Conservation (phyloP, 1,140 invertebrate genomes). For the Panonychus citri region DNA sequence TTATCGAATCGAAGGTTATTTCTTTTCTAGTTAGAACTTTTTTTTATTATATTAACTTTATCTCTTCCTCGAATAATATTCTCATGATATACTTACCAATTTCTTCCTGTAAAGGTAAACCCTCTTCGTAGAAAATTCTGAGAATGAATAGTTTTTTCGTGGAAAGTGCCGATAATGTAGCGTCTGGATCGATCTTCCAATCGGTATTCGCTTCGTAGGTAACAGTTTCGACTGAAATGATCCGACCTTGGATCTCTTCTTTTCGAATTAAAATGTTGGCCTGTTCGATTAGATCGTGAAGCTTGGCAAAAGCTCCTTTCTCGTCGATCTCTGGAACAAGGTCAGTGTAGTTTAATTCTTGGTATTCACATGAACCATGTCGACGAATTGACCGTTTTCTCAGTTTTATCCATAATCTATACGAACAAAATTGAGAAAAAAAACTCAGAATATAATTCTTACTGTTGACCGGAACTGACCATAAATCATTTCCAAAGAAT, state of each 20-base stretch:
- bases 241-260: slow-evolving; percentile 4
- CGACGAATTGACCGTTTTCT: not conserved
- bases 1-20: no score
- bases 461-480: no score
- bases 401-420: not conserved
- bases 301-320: not conserved
- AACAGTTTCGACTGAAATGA: slow-evolving; percentile 8
- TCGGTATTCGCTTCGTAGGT: slow-evolving; percentile 1
- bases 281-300: slow-evolving; percentile 5
- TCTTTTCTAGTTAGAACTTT: no score
- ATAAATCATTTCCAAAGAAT: no score
- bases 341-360: not conserved
- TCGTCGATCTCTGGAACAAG: not conserved
- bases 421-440: not conserved
- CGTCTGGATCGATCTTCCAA: slow-evolving; percentile 10
- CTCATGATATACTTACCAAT: slow-evolving; percentile 15
- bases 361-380: not conserved
- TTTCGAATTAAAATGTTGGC: slow-evolving; percentile 1
- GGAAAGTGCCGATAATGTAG: slow-evolving; percentile 4
- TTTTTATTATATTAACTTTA: no score
- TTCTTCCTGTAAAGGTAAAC: slow-evolving; percentile 6
- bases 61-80: no score
- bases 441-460: not conserved
- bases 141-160: slow-evolving; percentile 14
- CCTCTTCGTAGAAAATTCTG: slow-evolving; percentile 15